A percentile compares a stretch with the other conserved stretches of the same genome.
Conservation (phyloP, 2,888 invertebrate genomes). For the Trissonchulus latispiculum region DNA sequence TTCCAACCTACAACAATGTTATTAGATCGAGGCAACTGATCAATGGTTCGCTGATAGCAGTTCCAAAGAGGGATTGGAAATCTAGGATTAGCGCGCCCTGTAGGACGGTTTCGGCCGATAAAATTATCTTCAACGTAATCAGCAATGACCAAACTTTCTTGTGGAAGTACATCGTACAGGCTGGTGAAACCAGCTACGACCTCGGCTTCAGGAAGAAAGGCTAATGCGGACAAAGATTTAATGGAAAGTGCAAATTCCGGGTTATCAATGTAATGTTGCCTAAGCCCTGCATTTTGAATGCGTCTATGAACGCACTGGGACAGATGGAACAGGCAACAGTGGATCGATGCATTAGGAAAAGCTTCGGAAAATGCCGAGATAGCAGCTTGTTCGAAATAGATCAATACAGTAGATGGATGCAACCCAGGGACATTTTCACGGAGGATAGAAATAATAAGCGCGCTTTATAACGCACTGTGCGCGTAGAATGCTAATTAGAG, state of each 20-base stretch:
- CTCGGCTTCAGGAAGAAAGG: not conserved
- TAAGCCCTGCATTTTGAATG: not conserved
- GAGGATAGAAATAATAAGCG: too few relatives aligned
- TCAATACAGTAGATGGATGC: not conserved
- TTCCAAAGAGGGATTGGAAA: not conserved
- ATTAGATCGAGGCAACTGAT: not conserved
- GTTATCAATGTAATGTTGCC: not conserved
- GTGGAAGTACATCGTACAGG: not conserved
- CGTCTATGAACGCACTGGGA: not conserved
- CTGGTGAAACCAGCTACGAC: not conserved
- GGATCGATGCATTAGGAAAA: not conserved
- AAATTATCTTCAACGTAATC: not conserved
- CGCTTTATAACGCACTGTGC: too few relatives aligned
- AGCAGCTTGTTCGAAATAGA: not conserved
- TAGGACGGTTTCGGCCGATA: not conserved
- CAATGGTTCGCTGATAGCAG: not conserved
- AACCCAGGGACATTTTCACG: too few relatives aligned
- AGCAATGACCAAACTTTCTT: not conserved
- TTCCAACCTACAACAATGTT: not conserved
- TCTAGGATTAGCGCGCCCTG: too few relatives aligned
- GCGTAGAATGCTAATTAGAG: too few relatives aligned
- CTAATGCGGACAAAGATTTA: not conserved
- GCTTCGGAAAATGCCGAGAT: not conserved
- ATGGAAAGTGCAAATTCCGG: not conserved
- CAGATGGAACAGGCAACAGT: not conserved